Evolutionary conservation across 2,888 invertebrate genomes (phyloP).

Genomic region (Watsonalla cultraria): DNA sequence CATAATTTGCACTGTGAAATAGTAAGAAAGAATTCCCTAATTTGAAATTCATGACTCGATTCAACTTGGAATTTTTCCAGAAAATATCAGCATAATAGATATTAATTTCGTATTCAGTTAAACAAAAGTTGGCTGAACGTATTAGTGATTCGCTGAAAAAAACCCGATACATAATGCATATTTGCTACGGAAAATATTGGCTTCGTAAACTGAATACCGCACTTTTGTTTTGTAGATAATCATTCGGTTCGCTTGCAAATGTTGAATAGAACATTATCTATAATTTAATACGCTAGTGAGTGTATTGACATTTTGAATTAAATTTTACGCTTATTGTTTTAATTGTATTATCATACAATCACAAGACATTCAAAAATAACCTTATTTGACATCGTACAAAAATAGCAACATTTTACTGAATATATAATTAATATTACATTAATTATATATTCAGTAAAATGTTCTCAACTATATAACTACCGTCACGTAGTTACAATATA

Average conservation of each 20-base stretch:
- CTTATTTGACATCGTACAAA: no score
- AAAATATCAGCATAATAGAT: conserved; percentile 10
- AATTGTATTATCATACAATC: no score
- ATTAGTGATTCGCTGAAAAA: neutral
- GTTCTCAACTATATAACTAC: no score
- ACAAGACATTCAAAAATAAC: no score
- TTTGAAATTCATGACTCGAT: neutral
- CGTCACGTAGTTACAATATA: no score
- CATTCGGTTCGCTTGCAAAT: conserved; percentile 19
- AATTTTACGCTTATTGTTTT: neutral
- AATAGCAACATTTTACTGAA: no score
- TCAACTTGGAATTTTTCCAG: conserved; percentile 1
- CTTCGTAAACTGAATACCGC: conserved; percentile 7
- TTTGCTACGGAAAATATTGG: conserved; percentile 7
- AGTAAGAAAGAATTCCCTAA: neutral
- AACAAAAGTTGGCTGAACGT: neutral
- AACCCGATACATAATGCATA: conserved; percentile 3
- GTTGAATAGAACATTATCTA: conserved; percentile 16
- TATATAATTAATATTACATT: no score
- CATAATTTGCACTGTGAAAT: neutral
- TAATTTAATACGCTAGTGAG: neutral
- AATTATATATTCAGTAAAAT: no score
- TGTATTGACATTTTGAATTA: neutral
- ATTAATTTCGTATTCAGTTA: conserved; percentile 5
- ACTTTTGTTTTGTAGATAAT: conserved; percentile 10